Percentiles rank a stretch among this genome's conserved stretches.
Evolutionary conservation across 2,888 invertebrate genomes (phyloP).

Genomic region (Phasia obesa): DNA sequence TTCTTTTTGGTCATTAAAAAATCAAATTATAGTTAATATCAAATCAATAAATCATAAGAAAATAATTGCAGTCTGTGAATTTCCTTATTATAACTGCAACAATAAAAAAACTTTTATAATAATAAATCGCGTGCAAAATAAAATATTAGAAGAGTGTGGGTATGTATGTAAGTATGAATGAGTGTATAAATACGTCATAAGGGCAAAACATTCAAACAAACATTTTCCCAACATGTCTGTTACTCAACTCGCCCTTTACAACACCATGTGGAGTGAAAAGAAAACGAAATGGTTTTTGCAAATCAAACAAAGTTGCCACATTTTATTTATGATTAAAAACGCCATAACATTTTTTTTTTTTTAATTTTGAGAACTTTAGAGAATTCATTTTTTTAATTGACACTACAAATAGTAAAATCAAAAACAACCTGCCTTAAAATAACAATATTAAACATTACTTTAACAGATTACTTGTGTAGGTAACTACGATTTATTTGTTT

Average conservation of each 20-base stretch:
- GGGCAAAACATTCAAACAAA: conserved; percentile 26
- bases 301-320: conserved; percentile 38
- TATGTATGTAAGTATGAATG: neutral
- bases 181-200: conserved; percentile 41
- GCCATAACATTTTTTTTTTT: too few species aligned
- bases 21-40: conserved; percentile 2
- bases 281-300: conserved; percentile 46
- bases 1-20: neutral
- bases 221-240: conserved; percentile 42
- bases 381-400: too few species aligned
- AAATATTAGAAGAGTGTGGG: neutral
- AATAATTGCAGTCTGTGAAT: conserved; percentile 36
- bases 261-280: conserved; percentile 23
- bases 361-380: too few species aligned
- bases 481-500: too few species aligned
- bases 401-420: too few species aligned
- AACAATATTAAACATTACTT: too few species aligned
- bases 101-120: conserved; percentile 9
- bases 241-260: conserved; percentile 46
- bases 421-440: too few species aligned
- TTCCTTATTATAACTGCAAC: conserved; percentile 30
- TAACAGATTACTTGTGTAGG: too few species aligned
- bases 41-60: conserved; percentile 23
- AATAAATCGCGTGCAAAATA: conserved; percentile 35
- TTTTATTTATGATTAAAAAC: neutral